Conservation (phyloP, 2,797 vertebrate genomes). For the Notolabrus celidotus region DNA sequence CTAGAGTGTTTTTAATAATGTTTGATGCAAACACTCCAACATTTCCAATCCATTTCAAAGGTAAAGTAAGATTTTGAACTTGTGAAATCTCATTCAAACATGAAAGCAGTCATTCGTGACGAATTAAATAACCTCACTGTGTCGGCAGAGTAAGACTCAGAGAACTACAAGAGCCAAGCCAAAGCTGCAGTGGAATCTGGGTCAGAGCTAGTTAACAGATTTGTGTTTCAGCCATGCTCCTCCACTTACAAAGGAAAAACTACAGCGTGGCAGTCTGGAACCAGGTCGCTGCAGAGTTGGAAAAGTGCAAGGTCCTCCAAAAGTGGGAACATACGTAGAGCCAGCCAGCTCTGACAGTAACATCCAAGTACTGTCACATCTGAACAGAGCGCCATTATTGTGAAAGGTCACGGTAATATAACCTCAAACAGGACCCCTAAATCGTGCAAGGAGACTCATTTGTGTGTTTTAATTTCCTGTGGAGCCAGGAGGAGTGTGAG, state of each 20-base stretch:
- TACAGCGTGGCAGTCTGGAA: constrained; percentile 78
- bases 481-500: constrained; percentile 12
- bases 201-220: constrained; percentile 78
- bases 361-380: constrained; percentile 17
- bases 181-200: constrained; percentile 75
- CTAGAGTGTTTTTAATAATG: neutral
- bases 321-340: neutral
- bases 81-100: neutral
- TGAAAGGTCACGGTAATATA: neutral
- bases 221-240: constrained; percentile 59
- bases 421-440: neutral
- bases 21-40: neutral
- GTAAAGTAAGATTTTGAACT: neutral
- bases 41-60: neutral
- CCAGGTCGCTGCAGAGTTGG: constrained; percentile 42
- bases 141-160: constrained; percentile 22
- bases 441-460: neutral
- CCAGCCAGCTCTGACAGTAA: constrained; percentile 17
- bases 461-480: constrained; percentile 1
- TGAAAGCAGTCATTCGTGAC: constrained; percentile 12
- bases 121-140: constrained; percentile 17
- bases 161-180: constrained; percentile 35
- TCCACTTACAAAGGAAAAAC: constrained; percentile 70
- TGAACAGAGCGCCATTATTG: constrained; percentile 33
- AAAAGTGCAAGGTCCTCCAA: constrained; percentile 45